Base-by-base conservation (phyloP, 2,797 vertebrate genomes). In the Lateolabrax maculatus region DNA sequence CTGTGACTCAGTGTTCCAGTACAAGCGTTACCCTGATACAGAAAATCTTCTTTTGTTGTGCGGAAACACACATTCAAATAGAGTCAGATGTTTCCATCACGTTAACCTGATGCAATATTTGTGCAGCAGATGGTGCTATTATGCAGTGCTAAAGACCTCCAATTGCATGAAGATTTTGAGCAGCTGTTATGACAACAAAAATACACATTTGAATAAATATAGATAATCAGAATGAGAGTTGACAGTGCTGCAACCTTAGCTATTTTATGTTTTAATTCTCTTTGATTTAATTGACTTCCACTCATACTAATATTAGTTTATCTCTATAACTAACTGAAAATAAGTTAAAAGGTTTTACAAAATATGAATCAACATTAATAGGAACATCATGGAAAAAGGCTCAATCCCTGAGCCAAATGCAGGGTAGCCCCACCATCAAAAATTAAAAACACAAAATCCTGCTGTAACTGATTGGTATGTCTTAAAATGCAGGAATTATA, bases 41-140 rank as follows among this genome's bases (percentile, higher is more conserved):
- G 2, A 29, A 18, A 1, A 29, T 48, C 8, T 15, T 11, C n/a
- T 4, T 53, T 27, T 60, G 48, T 21, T 71, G 53, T 41, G 6
- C 48, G 25, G 9, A 34, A 31, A 41, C 2, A 52, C 37, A 18
- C 29, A 23, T 56, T 48, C 1, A 48, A 19, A 21, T 27, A 52
- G 10, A 6, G 37, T 53, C 2, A 2, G 1, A 15, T 34, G 31
- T 71, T 64, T 58, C 58, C 58, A 46, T 52, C 34, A 25, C 53
- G 51, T 41, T 21, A 11, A 71, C 15, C 46, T 60, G 36, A 48
- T 27, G 43, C 51, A 29, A 12, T 3, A 25, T 65, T 10, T 77
- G 43, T 44, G 9, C 86, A 55, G 75, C 61, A 92, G 89, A 68
- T 86, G 87, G 87, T 16, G 84, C 79, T 83, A 3, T 73, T 65